A percentile compares a stretch with the other conserved stretches of the same genome.
These are phyloP conservation scores for Amphipyra berbera DNA, from an alignment of 2,888 invertebrate genomes.

Conservation along the genomic window DNA sequence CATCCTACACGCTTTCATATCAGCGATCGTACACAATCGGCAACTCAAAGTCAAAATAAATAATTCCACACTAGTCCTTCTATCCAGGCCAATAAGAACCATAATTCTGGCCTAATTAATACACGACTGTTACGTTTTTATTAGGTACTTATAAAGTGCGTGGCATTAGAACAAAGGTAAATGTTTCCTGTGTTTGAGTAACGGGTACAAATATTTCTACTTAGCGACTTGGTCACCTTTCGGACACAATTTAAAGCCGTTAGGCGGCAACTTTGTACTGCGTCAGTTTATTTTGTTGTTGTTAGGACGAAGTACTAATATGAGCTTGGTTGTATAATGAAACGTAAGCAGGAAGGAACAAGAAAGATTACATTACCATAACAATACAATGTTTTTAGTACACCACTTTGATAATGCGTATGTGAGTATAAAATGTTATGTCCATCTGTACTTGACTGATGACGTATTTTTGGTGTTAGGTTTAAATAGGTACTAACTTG, in stretches of 20 bases:
- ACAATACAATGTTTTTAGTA: background rate
- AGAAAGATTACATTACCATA: constrained; percentile 5
- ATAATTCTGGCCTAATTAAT: constrained; percentile 46
- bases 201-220: constrained; percentile 78
- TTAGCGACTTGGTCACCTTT: constrained; percentile 63
- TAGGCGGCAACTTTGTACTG: constrained; percentile 39
- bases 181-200: constrained; percentile 76
- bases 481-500: too few relatives aligned
- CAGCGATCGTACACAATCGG: constrained; percentile 20
- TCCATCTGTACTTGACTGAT: background rate
- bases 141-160: constrained; percentile 64
- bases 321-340: background rate
- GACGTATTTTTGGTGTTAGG: too few relatives aligned
- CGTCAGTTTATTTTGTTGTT: constrained; percentile 24
- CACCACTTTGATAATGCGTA: background rate
- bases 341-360: background rate
- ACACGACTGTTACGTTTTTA: constrained; percentile 56
- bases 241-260: constrained; percentile 46
- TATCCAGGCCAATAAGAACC: constrained; percentile 26
- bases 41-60: constrained; percentile 39
- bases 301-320: constrained; percentile 6
- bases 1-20: too few relatives aligned
- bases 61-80: constrained; percentile 48
- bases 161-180: constrained; percentile 77
- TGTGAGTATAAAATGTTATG: background rate